Evolutionary conservation across 2,797 vertebrate species (phyloP).

Genomic region (Alfaro cultratus): DNA sequence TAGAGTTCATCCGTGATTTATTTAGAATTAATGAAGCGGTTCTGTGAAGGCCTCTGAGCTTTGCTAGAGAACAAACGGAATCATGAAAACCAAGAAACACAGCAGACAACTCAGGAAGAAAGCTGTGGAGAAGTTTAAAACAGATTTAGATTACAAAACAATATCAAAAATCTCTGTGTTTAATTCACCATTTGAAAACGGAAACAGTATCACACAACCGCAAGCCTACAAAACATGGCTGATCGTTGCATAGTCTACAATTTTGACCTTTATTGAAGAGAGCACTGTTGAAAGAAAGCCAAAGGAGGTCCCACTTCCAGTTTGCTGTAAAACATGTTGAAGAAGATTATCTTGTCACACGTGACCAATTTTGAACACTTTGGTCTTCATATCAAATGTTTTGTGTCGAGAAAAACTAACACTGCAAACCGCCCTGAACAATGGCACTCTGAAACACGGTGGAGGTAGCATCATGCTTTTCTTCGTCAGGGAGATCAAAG

Average conservation of each 20-base stretch:
- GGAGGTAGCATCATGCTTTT: too few species aligned
- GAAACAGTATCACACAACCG: not conserved
- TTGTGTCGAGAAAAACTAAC: not conserved
- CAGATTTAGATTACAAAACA: not conserved
- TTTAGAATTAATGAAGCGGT: not conserved
- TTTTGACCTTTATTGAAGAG: too few species aligned
- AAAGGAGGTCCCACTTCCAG: too few species aligned
- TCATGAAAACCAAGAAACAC: not conserved
- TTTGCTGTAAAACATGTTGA: too few species aligned
- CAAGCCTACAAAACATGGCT: not conserved
- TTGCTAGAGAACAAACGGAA: not conserved
- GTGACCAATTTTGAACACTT: not conserved
- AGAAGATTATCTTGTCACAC: too few species aligned
- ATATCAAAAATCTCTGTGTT: not conserved
- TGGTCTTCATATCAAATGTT: not conserved
- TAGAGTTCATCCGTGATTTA: not conserved
- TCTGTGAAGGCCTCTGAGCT: not conserved
- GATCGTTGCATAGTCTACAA: too few species aligned
- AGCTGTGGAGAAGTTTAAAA: not conserved
- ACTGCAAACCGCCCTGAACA: too few species aligned
- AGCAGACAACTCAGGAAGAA: not conserved
- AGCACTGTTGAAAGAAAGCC: too few species aligned
- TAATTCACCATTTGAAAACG: not conserved
- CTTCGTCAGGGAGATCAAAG: too few species aligned
- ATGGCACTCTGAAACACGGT: too few species aligned